phyloP scores from a whole-genome alignment of 2,113 vertebrate species.

The Ciconia stormi region DNA sequence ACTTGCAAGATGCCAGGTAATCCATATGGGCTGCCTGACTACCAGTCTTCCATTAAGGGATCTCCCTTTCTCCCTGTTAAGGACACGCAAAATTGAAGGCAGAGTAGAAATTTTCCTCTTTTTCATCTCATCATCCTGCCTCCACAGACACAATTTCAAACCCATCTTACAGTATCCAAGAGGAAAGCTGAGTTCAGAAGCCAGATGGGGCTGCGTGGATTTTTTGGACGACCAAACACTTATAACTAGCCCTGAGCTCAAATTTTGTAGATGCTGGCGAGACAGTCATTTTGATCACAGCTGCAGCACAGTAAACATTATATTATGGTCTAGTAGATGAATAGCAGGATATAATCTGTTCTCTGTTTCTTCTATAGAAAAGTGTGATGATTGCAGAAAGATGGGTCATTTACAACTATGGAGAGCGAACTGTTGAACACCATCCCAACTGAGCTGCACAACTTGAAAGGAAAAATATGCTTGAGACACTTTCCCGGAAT shows the following conservation, averaged over 20 bases:
- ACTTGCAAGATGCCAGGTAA: not conserved
- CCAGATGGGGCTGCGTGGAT: not conserved
- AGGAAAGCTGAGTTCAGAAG: not conserved
- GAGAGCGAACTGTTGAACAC: not conserved
- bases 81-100: not conserved
- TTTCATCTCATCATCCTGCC: not conserved
- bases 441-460: not conserved
- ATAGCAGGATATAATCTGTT: not conserved
- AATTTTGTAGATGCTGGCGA: not conserved
- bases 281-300: slow-evolving; percentile 2
- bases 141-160: not conserved
- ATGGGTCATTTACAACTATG: not conserved
- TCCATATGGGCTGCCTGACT: not conserved
- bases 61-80: not conserved
- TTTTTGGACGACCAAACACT: not conserved
- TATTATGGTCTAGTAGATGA: not conserved
- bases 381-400: not conserved
- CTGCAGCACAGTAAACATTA: slow-evolving; percentile 8
- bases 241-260: not conserved
- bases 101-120: not conserved
- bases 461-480: not conserved
- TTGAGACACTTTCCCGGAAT: not conserved
- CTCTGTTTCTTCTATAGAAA: not conserved
- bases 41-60: not conserved
- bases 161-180: not conserved